Conservation (phyloP, 2,797 vertebrate species). For the Rousettus madagascariensis region DNA sequence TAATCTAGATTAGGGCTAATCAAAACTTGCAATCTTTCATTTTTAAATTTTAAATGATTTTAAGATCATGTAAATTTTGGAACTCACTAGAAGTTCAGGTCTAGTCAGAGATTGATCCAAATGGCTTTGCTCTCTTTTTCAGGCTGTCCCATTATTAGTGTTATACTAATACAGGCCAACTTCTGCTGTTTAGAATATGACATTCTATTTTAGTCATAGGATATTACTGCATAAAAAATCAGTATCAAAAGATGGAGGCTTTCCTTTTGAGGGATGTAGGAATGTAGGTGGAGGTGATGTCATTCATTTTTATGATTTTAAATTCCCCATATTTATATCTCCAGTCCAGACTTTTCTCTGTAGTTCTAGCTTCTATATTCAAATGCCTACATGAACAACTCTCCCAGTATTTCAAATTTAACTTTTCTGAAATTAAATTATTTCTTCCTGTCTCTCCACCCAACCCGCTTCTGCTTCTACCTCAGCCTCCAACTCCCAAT, state of each 20-base stretch:
- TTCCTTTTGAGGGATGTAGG: background rate
- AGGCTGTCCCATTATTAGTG: background rate
- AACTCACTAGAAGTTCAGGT: constrained; percentile 28
- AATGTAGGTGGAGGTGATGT: constrained; percentile 56
- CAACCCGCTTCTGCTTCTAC: constrained; percentile 70
- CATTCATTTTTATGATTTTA: constrained; percentile 59
- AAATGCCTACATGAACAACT: constrained; percentile 70
- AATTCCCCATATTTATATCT: constrained; percentile 64
- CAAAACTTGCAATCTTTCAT: background rate
- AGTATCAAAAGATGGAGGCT: constrained; percentile 39
- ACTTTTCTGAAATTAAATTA: constrained; percentile 78
- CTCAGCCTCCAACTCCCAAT: constrained; percentile 74
- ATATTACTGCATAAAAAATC: constrained; percentile 27
- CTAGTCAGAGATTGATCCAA: constrained; percentile 20
- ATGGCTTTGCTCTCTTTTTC: constrained; percentile 44
- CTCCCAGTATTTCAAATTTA: constrained; percentile 77
- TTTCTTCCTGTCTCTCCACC: constrained; percentile 67
- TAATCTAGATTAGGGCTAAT: background rate
- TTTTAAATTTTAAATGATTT: constrained; percentile 46
- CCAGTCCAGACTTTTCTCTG: constrained; percentile 57
- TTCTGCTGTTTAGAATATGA: background rate
- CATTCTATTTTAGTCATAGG: constrained; percentile 14
- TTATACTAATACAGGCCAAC: background rate
- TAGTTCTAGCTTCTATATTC: constrained; percentile 74
- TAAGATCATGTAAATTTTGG: constrained; percentile 29